Conservation (phyloP, 2,113 vertebrate genomes). For the Phyllopteryx taeniolatus region DNA sequence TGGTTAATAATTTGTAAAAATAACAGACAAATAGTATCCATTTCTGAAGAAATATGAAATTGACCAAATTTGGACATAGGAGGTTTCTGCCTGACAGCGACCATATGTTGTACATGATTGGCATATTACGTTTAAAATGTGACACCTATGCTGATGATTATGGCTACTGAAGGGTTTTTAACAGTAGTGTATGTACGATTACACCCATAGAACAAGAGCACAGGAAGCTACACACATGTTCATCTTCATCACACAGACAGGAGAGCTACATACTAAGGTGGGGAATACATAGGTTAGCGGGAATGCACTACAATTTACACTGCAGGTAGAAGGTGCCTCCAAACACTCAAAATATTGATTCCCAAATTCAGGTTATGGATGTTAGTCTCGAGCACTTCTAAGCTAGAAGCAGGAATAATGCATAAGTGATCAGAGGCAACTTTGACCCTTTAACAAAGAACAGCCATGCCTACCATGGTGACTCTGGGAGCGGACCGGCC, state of each 20-base stretch:
- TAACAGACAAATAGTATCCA: no score
- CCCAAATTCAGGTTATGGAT: not conserved
- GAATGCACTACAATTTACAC: slow-evolving; percentile 61
- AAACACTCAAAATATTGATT: slow-evolving; percentile 41
- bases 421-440: slow-evolving; percentile 56
- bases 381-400: slow-evolving; percentile 11
- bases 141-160: not conserved
- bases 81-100: no score
- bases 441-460: slow-evolving; percentile 61
- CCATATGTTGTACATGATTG: no score
- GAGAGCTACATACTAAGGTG: slow-evolving; percentile 32
- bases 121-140: not conserved
- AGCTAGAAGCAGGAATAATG: slow-evolving; percentile 8
- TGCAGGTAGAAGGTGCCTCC: slow-evolving; percentile 57
- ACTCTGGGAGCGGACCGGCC: slow-evolving; percentile 77
- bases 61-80: no score
- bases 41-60: no score
- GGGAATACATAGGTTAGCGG: slow-evolving; percentile 51
- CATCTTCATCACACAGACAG: slow-evolving; percentile 60
- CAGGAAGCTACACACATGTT: slow-evolving; percentile 49
- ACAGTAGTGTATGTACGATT: slow-evolving; percentile 25
- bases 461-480: slow-evolving; percentile 78
- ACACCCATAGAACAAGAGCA: slow-evolving; percentile 43
- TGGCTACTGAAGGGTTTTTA: not conserved
- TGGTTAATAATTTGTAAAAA: no score